Evolutionary conservation across 2,113 vertebrate genomes (phyloP).

Genomic region (Leptobrachium ailaonicum): DNA sequence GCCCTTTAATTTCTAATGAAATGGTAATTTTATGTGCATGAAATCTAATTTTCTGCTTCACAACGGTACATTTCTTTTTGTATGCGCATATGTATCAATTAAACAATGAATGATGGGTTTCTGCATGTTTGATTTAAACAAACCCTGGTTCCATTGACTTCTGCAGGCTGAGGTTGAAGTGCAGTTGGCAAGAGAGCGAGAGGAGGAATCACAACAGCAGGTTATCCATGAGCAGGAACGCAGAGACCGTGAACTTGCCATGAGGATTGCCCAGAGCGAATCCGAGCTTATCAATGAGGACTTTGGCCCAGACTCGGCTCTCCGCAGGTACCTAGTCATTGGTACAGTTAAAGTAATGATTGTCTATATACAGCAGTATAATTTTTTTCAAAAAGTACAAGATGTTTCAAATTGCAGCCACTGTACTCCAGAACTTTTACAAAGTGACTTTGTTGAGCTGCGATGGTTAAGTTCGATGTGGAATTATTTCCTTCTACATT

Average conservation of each 20-base stretch:
- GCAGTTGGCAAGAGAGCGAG: slow-evolving; percentile 81
- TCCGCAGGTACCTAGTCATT: slow-evolving; percentile 79
- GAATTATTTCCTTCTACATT: slow-evolving; percentile 34
- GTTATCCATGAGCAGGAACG: slow-evolving; percentile 88
- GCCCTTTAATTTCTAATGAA: no score
- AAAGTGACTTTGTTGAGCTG: slow-evolving; percentile 40
- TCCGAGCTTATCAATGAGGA: slow-evolving; percentile 92
- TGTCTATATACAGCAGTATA: no score
- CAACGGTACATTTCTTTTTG: no score
- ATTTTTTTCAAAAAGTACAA: no score
- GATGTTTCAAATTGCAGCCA: no score
- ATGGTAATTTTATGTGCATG: no score
- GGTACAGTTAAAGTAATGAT: background rate
- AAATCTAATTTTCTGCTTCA: no score
- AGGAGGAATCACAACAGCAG: slow-evolving; percentile 83
- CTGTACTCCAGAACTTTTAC: slow-evolving; percentile 8
- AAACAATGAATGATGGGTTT: background rate
- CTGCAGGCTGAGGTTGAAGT: slow-evolving; percentile 85
- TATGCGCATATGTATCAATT: no score
- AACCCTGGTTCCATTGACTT: background rate
- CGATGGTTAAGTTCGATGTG: slow-evolving; percentile 26
- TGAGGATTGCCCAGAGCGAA: slow-evolving; percentile 91
- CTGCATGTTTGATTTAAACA: background rate
- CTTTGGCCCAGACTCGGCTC: slow-evolving; percentile 66
- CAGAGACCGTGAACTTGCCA: slow-evolving; percentile 87